A percentile compares a stretch with the other conserved stretches of the same genome.
These are phyloP conservation scores for Lithophane socia DNA, from an alignment of 2,888 invertebrate genomes.

Conservation along the genomic window DNA sequence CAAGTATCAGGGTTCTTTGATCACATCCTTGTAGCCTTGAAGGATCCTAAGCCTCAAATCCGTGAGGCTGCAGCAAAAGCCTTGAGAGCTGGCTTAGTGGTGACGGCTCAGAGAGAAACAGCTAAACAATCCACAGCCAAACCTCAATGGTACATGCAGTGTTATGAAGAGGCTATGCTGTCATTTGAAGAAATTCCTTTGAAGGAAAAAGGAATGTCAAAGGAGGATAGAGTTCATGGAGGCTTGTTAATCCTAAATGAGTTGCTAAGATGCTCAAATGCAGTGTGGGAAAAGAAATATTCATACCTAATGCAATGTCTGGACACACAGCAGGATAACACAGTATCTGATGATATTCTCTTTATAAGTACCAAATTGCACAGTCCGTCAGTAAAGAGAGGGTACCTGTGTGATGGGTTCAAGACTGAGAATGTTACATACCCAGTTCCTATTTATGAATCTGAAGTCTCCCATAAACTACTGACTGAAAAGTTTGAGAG, in stretches of 20 bases:
- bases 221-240: constrained; percentile 98
- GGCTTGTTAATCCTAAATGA: constrained; percentile 98
- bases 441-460: constrained; percentile 94
- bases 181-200: constrained; percentile 93
- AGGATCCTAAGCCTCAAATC: constrained; percentile 97
- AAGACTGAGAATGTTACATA: constrained; percentile 89
- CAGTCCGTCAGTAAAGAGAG: constrained; percentile 90
- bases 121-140: constrained; percentile 97
- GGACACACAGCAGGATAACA: constrained; percentile 86
- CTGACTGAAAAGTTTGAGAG: constrained; percentile 95
- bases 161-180: constrained; percentile 96
- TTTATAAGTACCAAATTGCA: constrained; percentile 91
- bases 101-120: constrained; percentile 98
- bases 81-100: constrained; percentile 97
- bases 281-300: constrained; percentile 95
- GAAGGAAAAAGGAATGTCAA: constrained; percentile 94
- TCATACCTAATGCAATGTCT: constrained; percentile 92
- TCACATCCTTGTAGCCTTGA: constrained; percentile 96
- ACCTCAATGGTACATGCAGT: constrained; percentile 97
- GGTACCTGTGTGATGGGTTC: constrained; percentile 86
- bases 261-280: constrained; percentile 96
- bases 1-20: constrained; percentile 98
- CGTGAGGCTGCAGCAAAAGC: constrained; percentile 98
- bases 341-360: constrained; percentile 89
- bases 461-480: constrained; percentile 95